Conservation (phyloP, 1,140 invertebrate species). For the Papilio glaucus region DNA sequence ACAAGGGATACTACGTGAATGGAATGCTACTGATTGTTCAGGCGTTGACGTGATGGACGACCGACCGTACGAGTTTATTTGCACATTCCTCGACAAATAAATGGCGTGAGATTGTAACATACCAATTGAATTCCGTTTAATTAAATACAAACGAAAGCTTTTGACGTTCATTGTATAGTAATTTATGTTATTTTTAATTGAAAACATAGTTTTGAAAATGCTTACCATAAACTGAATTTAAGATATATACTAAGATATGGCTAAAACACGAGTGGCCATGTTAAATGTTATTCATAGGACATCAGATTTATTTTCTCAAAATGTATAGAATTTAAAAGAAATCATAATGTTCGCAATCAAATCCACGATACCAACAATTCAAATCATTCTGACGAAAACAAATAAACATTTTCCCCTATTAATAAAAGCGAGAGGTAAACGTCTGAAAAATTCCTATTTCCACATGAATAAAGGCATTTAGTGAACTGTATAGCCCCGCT, state of each 20-base stretch:
- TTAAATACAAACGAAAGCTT: neutral
- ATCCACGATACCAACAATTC: neutral
- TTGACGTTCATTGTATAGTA: neutral
- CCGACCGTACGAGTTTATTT: constrained; percentile 21
- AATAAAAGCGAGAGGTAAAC: neutral
- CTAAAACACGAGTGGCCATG: too few relatives aligned
- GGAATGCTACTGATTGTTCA: constrained; percentile 30
- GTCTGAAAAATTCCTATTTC: constrained; percentile 26
- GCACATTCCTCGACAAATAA: constrained; percentile 20
- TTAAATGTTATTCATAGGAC: too few relatives aligned
- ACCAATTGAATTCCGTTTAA: neutral
- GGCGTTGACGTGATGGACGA: constrained; percentile 31
- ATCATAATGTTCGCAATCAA: neutral
- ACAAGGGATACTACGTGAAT: constrained; percentile 31
- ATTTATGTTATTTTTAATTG: neutral
- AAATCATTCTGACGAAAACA: neutral
- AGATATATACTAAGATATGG: too few relatives aligned
- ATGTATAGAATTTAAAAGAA: too few relatives aligned
- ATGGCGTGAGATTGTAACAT: constrained; percentile 3
- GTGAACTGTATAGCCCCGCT: constrained; percentile 29
- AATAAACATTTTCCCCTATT: constrained; percentile 1
- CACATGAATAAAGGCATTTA: constrained; percentile 29
- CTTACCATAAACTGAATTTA: neutral
- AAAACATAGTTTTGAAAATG: neutral
- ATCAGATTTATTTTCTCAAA: too few relatives aligned